These are phyloP conservation scores for Trimorus sp. DNA, from an alignment of 2,888 invertebrate genomes.

Conservation along the genomic window DNA sequence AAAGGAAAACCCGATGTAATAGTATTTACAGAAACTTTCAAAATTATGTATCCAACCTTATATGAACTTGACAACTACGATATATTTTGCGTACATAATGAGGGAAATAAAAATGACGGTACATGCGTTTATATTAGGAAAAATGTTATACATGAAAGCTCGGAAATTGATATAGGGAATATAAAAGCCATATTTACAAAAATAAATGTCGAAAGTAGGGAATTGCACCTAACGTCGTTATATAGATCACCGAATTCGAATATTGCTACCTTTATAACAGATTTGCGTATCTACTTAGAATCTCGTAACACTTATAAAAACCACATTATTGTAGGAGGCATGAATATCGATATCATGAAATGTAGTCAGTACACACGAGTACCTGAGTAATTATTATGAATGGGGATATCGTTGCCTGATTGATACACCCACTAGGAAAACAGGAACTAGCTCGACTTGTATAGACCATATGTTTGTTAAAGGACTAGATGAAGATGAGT, in stretches of 20 bases:
- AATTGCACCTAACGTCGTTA: slow-evolving; percentile 5
- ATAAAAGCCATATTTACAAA: slow-evolving; percentile 16
- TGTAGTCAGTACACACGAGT: not conserved
- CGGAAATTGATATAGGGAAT: slow-evolving; percentile 7
- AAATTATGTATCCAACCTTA: not conserved
- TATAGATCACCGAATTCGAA: slow-evolving; percentile 7
- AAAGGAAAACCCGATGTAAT: slow-evolving; percentile 17
- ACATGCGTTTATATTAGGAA: slow-evolving; percentile 18
- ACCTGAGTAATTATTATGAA: not conserved
- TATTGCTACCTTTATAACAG: slow-evolving; percentile 1
- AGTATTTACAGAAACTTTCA: slow-evolving; percentile 30
- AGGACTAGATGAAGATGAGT: too few species aligned
- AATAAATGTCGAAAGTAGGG: not conserved
- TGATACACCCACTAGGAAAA: not conserved
- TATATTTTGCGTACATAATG: slow-evolving; percentile 5
- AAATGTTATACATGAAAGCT: slow-evolving; percentile 6
- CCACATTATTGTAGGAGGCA: slow-evolving; percentile 11
- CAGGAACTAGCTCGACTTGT: not conserved
- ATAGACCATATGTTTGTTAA: not conserved
- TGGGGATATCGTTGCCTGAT: too few species aligned
- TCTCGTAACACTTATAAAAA: not conserved
- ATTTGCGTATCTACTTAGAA: not conserved
- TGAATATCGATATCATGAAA: slow-evolving; percentile 14
- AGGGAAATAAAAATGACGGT: slow-evolving; percentile 30
- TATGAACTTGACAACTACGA: slow-evolving; percentile 9